Conservation (phyloP, 1,140 invertebrate species). For the Mactra quadrangularis region DNA sequence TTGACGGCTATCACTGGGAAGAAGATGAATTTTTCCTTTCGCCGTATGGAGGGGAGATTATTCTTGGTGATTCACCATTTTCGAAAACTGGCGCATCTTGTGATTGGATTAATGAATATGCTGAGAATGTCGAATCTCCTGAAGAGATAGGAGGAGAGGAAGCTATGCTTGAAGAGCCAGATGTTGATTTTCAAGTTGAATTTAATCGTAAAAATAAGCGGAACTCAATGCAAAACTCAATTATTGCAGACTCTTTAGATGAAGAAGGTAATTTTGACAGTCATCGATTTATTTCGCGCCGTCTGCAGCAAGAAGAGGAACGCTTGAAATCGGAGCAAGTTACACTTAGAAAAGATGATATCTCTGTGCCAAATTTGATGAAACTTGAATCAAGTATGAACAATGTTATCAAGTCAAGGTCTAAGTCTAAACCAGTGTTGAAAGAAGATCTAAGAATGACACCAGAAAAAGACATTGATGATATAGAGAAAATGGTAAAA, state of each 20-base stretch:
- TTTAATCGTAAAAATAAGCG: slow-evolving; percentile 15
- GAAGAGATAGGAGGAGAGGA: slow-evolving; percentile 50
- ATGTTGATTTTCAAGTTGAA: slow-evolving; percentile 10
- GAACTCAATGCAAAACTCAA: slow-evolving; percentile 25
- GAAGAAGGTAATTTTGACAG: slow-evolving; percentile 54
- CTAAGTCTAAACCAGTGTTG: slow-evolving; percentile 43
- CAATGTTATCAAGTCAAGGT: background rate
- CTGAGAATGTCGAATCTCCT: slow-evolving; percentile 15
- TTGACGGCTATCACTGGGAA: slow-evolving; percentile 78
- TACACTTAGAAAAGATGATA: background rate
- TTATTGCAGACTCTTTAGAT: slow-evolving; percentile 39
- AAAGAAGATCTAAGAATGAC: slow-evolving; percentile 46
- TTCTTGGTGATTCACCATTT: slow-evolving; percentile 73
- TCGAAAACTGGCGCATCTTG: slow-evolving; percentile 68
- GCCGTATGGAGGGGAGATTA: slow-evolving; percentile 75
- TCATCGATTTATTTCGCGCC: slow-evolving; percentile 42
- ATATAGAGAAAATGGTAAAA: background rate
- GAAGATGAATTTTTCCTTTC: slow-evolving; percentile 78
- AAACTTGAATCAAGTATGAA: slow-evolving; percentile 25
- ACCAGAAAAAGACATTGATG: slow-evolving; percentile 48
- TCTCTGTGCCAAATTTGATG: slow-evolving; percentile 12
- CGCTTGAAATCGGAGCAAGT: background rate
- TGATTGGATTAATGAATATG: slow-evolving; percentile 73
- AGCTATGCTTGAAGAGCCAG: slow-evolving; percentile 32
- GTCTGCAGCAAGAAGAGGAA: slow-evolving; percentile 42